Base-by-base conservation (phyloP, 53 echinoderm and acorn worm genomes). In the Paracentrotus lividus region DNA sequence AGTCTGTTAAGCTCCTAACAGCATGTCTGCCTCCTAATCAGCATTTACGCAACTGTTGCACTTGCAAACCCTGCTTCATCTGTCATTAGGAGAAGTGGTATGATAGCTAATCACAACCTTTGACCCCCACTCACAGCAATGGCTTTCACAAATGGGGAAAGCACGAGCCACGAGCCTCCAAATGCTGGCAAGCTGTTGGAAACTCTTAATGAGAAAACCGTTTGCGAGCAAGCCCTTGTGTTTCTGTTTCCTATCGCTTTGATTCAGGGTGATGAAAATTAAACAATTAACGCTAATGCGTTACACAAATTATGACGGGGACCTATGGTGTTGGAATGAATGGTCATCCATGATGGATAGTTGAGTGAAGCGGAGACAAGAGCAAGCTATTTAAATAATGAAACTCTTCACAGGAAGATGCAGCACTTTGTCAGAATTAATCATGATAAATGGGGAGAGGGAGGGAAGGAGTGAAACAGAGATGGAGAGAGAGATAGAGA, bases 221-320 rank as follows among this genome's bases (percentile, higher is more conserved):
- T 47, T 47, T 26, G 49, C 15, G 38, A 14, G 29, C n/a, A 12
- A 4, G 38, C 42, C 76, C 36, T 76, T 5, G 21, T 27, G 47
- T 81, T n/a, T 47, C 10, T 81, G 81, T 81, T 81, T 47, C 27
- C 49, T 81, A 34, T 56, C 56, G 36, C 16, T 7, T 87, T 55
- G 57, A 87, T 87, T 38, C 55, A 34, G 57, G 23, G 87, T 57
- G 87, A 87, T 34, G 86, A 36, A 87, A 87, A 87, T 87, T 87
- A 87, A 87, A 87, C 87, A 87, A 87, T 87, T 87, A 87, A 87
- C 87, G 14, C 87, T 87, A 57, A 87, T 87, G 87, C 55, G 33
- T 56, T 87, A 56, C 56, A 57, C 87, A 87, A 87, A 87, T 87
- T 54, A 57, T 33, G 55, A 42, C 7, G 21, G 87, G 27, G 51